A percentile compares a stretch with the other conserved stretches of the same genome.
Conservation (phyloP, 2,888 invertebrate species). For the Hirtodrosophila duncani region DNA sequence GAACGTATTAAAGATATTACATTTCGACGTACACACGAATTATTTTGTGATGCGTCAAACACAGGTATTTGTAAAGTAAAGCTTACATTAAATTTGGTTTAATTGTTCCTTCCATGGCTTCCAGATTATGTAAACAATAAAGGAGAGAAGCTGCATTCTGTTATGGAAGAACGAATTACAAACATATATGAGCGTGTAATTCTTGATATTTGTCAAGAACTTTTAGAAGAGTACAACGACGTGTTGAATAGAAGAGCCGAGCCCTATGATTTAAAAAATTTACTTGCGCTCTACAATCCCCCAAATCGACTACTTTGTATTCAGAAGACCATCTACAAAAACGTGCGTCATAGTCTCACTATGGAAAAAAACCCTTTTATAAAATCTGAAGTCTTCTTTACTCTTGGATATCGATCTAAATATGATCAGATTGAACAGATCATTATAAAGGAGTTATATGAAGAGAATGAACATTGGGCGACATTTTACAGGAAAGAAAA, state of each 20-base stretch:
- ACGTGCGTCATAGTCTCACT: constrained; percentile 77
- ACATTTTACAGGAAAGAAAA: constrained; percentile 86
- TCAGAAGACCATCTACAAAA: constrained; percentile 79
- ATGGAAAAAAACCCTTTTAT: constrained; percentile 79
- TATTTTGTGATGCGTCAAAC: constrained; percentile 65
- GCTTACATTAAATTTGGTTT: too few species aligned
- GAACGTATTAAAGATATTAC: constrained; percentile 73
- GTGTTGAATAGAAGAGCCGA: constrained; percentile 42
- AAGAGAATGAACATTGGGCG: constrained; percentile 86
- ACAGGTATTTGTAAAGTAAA: constrained; percentile 65
- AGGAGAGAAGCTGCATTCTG: constrained; percentile 59
- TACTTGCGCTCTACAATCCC: constrained; percentile 76
- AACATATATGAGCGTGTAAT: constrained; percentile 81
- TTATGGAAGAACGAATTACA: constrained; percentile 74
- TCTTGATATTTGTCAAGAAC: constrained; percentile 83
- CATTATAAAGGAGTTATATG: constrained; percentile 84
- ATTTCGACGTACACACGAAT: constrained; percentile 67
- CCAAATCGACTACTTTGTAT: constrained; percentile 79
- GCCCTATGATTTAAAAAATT: constrained; percentile 76
- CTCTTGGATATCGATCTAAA: constrained; percentile 82
- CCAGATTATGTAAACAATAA: constrained; percentile 61
- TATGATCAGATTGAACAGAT: constrained; percentile 86
- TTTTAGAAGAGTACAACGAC: constrained; percentile 78
- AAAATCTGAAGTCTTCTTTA: constrained; percentile 52
- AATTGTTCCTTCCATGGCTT: constrained; percentile 4